phyloP scores from a whole-genome alignment of 1,140 invertebrate species.

The Anastrepha obliqua region DNA sequence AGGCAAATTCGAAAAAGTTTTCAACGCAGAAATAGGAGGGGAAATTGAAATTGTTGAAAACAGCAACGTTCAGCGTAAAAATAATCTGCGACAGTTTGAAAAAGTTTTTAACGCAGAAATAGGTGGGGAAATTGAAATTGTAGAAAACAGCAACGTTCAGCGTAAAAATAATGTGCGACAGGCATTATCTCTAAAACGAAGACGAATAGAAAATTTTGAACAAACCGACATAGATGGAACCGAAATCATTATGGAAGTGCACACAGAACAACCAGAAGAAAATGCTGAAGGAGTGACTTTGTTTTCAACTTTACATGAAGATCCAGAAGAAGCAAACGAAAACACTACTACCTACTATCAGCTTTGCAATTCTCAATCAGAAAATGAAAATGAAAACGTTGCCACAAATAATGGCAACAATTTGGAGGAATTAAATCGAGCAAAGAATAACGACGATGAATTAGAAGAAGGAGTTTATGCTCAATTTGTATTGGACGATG shows the following conservation, averaged over 20 bases:
- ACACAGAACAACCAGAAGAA: slow-evolving; percentile 2
- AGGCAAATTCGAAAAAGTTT: neutral
- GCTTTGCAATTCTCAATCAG: slow-evolving; percentile 10
- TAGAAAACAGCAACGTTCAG: neutral
- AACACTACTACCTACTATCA: slow-evolving; percentile 17
- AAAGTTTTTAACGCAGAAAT: neutral
- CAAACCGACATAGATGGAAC: neutral
- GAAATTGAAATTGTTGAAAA: slow-evolving; percentile 22
- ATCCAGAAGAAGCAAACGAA: slow-evolving; percentile 27
- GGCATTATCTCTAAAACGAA: neutral
- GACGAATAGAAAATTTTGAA: neutral
- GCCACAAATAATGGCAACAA: slow-evolving; percentile 60
- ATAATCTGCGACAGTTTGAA: neutral
- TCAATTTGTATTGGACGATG: neutral
- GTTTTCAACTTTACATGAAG: neutral
- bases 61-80: neutral
- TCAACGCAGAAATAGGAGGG: neutral
- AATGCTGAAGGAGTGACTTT: slow-evolving; percentile 43
- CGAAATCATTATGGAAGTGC: slow-evolving; percentile 17
- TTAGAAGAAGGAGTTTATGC: slow-evolving; percentile 20
- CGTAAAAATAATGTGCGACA: neutral
- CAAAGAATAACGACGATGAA: slow-evolving; percentile 57
- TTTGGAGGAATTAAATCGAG: neutral
- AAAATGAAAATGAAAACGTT: slow-evolving; percentile 55
- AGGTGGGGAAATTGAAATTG: slow-evolving; percentile 8